Conservation (phyloP, 2,888 invertebrate species). For the Nephrotoma guestfalica region DNA sequence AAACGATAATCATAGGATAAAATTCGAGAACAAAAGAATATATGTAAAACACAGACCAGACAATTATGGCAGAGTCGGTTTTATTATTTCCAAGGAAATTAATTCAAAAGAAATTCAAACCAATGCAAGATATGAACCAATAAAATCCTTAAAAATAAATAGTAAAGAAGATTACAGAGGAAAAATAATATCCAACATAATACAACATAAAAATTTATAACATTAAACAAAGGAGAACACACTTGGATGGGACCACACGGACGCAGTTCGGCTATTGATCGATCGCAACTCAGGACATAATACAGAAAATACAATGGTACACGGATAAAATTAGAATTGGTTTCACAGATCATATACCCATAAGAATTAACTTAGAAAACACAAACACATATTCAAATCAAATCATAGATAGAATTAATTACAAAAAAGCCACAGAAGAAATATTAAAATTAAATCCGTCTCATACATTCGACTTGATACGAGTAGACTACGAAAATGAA, state of each 20-base stretch:
- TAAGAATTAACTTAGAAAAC: background rate
- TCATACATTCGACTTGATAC: no score
- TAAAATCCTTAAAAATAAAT: no score
- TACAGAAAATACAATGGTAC: no score
- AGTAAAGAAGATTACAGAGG: no score
- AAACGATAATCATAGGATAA: background rate
- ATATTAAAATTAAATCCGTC: no score
- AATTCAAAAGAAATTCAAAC: background rate
- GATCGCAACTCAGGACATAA: no score
- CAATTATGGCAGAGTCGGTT: background rate
- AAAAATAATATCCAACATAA: no score
- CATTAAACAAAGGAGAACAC: background rate
- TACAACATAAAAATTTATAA: background rate
- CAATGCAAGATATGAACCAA: background rate
- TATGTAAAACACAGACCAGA: background rate
- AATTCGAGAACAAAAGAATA: background rate
- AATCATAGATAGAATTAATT: background rate
- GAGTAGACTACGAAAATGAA: no score
- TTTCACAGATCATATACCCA: no score
- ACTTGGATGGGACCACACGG: background rate
- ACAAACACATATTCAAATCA: background rate
- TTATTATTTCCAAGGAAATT: background rate
- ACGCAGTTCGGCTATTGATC: no score
- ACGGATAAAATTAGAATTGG: no score
- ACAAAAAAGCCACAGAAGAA: background rate